phyloP scores from a whole-genome alignment of 1,140 invertebrate genomes.

The Aplysia californica region DNA sequence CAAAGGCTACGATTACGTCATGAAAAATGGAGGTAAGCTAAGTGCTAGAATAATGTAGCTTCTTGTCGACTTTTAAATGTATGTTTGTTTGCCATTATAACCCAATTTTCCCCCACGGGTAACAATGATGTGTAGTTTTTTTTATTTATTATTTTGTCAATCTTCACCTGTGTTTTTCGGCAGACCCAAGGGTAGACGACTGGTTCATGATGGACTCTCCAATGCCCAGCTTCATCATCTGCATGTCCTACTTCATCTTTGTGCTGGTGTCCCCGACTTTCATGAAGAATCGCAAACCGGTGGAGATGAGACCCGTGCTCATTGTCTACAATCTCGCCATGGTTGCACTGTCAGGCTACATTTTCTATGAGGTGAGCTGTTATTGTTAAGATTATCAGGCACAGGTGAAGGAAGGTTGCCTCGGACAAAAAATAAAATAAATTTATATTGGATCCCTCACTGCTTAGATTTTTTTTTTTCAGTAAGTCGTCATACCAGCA shows the following conservation, averaged over 20 bases:
- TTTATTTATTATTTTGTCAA: too few species aligned
- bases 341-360: conserved; percentile 66
- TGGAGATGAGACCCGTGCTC: conserved; percentile 64
- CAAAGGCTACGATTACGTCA: conserved; percentile 12
- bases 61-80: too few species aligned
- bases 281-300: conserved; percentile 67
- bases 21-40: conserved; percentile 9
- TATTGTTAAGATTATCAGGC: conserved; percentile 4
- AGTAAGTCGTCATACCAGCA: too few species aligned
- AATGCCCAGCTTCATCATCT: conserved; percentile 67
- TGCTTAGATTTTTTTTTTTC: too few species aligned
- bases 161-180: neutral
- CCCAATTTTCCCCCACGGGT: too few species aligned
- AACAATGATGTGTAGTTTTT: too few species aligned
- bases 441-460: too few species aligned
- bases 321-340: conserved; percentile 68
- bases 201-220: conserved; percentile 71
- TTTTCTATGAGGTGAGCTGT: conserved; percentile 63
- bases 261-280: conserved; percentile 66
- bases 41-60: too few species aligned
- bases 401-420: too few species aligned
- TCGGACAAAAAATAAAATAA: too few species aligned
- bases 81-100: too few species aligned
- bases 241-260: conserved; percentile 66
- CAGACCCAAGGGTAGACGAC: conserved; percentile 69